Conservation (phyloP, 2,797 vertebrate species). For the Pseudochaenichthys georgianus region DNA sequence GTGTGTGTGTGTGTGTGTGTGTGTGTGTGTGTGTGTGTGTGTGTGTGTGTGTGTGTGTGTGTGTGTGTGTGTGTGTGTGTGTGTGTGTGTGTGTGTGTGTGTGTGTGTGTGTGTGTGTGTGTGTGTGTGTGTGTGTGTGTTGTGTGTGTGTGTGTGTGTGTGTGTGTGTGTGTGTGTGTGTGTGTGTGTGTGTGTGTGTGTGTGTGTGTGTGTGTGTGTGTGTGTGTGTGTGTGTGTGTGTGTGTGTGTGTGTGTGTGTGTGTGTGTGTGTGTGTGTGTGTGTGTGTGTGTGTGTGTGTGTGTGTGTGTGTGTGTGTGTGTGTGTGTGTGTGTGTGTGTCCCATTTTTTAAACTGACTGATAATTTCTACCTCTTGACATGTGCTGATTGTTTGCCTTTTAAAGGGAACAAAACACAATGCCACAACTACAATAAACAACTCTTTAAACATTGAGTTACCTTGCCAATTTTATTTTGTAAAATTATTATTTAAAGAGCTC, state of each 20-base stretch:
- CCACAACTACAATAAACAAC: constrained; percentile 76
- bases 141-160: constrained; percentile 12
- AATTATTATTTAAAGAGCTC: background rate
- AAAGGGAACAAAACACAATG: constrained; percentile 71
- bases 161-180: constrained; percentile 12
- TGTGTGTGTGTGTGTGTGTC: constrained; percentile 15
- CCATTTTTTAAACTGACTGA: constrained; percentile 49
- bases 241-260: constrained; percentile 12
- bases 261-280: constrained; percentile 12
- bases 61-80: constrained; percentile 12
- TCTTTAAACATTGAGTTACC: constrained; percentile 63
- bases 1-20: constrained; percentile 12
- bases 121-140: too few relatives aligned
- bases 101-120: constrained; percentile 12
- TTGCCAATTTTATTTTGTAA: background rate
- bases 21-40: constrained; percentile 12
- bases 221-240: constrained; percentile 12
- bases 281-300: constrained; percentile 12
- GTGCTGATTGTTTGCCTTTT: constrained; percentile 80
- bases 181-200: constrained; percentile 12
- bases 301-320: constrained; percentile 12
- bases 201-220: constrained; percentile 12
- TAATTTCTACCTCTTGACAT: constrained; percentile 86
- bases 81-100: constrained; percentile 12
- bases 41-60: constrained; percentile 12